Conservation (phyloP, 2,888 invertebrate species). For the Malthinus flaveolus region DNA sequence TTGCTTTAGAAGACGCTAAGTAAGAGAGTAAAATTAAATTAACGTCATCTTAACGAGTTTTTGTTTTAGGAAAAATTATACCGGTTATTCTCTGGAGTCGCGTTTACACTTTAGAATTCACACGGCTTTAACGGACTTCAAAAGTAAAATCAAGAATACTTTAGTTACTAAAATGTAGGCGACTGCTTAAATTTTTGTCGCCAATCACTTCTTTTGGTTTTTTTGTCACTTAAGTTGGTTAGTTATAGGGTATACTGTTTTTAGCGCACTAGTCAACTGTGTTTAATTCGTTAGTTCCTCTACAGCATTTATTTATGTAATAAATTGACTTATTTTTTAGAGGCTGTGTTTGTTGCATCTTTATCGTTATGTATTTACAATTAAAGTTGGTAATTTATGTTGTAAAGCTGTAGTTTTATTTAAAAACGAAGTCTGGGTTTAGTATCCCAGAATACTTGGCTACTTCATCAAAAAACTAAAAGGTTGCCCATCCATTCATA, state of each 20-base stretch:
- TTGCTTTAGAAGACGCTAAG: conserved; percentile 82
- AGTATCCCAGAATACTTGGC: no score
- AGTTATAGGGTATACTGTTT: no score
- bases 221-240: neutral
- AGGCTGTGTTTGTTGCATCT: conserved; percentile 27
- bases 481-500: no score
- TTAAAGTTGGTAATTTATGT: neutral
- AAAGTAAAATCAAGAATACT: conserved; percentile 42
- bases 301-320: conserved; percentile 10
- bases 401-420: no score
- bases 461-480: no score
- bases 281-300: conserved; percentile 12
- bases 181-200: neutral
- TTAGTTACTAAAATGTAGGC: conserved; percentile 18
- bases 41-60: no score
- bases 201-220: neutral
- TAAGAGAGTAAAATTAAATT: conserved; percentile 49
- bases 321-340: conserved; percentile 7
- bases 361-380: conserved; percentile 3
- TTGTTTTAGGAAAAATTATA: conserved; percentile 78
- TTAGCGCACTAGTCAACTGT: neutral
- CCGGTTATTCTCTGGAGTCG: conserved; percentile 85
- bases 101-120: conserved; percentile 89
- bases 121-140: conserved; percentile 64
- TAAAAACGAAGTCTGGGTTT: no score